Percentiles rank a stretch among this genome's conserved stretches.
These are phyloP conservation scores for Platichthys stellatus DNA, from an alignment of 2,113 vertebrate genomes.

Conservation along the genomic window DNA sequence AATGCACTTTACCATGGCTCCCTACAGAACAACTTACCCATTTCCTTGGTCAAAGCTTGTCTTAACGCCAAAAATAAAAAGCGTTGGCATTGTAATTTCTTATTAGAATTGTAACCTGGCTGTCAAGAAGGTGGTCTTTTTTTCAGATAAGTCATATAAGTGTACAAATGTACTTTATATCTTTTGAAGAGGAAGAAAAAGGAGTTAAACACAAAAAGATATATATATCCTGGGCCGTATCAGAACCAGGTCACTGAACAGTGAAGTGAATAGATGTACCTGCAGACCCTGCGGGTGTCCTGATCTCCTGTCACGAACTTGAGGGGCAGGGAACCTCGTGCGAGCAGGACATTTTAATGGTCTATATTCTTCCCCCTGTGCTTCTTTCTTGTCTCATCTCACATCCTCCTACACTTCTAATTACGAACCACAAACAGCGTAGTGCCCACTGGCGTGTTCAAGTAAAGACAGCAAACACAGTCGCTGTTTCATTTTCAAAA, in stretches of 20 bases:
- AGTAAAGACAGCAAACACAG: conserved; percentile 39
- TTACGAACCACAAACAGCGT: conserved; percentile 48
- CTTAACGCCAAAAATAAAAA: conserved; percentile 23
- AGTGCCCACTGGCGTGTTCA: conserved; percentile 42
- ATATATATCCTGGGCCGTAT: conserved; percentile 28
- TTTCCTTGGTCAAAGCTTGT: conserved; percentile 54
- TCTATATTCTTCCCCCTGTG: conserved; percentile 5
- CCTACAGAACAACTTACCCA: conserved; percentile 53
- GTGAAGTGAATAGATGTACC: conserved; percentile 10
- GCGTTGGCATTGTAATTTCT: conserved; percentile 35
- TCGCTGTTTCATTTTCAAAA: conserved; percentile 47
- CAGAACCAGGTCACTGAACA: conserved; percentile 37
- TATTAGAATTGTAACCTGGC: conserved; percentile 50
- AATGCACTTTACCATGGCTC: conserved; percentile 20
- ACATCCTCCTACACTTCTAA: conserved; percentile 64
- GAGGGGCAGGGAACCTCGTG: conserved; percentile 11
- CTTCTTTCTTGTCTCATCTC: conserved; percentile 51
- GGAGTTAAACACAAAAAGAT: too few relatives aligned
- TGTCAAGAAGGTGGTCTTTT: conserved; percentile 31
- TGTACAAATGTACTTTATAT: conserved; percentile 19
- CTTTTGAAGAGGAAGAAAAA: conserved; percentile 19
- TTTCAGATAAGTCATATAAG: conserved; percentile 46
- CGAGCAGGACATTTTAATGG: conserved; percentile 15
- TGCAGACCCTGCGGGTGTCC: conserved; percentile 16
- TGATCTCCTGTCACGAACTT: conserved; percentile 31